Conservation (phyloP, 2,113 vertebrate genomes). For the Elephantulus edwardii region DNA sequence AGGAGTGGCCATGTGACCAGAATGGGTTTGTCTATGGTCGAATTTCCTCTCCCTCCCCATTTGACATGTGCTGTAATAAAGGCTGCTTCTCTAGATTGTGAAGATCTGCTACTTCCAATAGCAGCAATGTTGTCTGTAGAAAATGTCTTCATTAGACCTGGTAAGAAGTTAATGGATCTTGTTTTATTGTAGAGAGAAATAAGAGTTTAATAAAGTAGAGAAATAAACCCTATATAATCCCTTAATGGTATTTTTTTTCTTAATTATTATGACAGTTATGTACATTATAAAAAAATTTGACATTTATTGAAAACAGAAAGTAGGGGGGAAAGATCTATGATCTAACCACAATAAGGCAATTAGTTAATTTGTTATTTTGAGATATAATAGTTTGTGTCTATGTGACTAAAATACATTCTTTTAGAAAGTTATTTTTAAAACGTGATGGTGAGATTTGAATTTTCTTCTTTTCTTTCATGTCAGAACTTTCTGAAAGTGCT, state of each 20-base stretch:
- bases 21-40: conserved; percentile 93
- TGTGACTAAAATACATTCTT: not conserved
- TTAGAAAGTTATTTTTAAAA: not conserved
- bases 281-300: not conserved
- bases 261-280: not conserved
- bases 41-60: conserved; percentile 94
- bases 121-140: conserved; percentile 98
- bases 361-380: not conserved
- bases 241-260: not conserved
- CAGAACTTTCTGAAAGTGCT: not conserved
- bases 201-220: not conserved
- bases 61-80: conserved; percentile 93
- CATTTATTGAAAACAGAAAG: not conserved
- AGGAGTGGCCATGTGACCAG: conserved; percentile 94
- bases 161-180: conserved; percentile 79
- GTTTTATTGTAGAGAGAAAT: not conserved
- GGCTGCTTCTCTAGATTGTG: conserved; percentile 90
- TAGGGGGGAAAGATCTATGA: not conserved
- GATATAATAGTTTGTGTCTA: not conserved
- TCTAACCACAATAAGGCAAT: not conserved
- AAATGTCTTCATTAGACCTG: conserved; percentile 97
- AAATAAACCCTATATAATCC: not conserved
- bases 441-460: not conserved
- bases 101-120: conserved; percentile 93
- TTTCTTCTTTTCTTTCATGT: not conserved